Evolutionary conservation across 2,113 vertebrate genomes (phyloP).

Genomic region (Salvelinus sp.): DNA sequence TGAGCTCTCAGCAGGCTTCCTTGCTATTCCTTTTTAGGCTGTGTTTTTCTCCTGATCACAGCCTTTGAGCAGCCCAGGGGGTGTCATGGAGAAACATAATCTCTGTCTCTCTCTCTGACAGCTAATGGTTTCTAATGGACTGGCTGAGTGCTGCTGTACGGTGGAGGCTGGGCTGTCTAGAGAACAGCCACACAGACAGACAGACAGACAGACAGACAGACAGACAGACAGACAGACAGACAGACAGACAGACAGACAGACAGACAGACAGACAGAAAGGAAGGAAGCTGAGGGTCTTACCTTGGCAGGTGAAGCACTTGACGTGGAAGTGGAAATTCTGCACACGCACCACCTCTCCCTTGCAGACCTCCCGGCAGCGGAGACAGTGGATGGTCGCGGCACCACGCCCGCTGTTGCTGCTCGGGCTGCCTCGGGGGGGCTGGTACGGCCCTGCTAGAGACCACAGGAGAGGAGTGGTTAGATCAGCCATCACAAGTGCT

Average conservation of each 20-base stretch:
- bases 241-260: neutral
- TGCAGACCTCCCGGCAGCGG: conserved; percentile 82
- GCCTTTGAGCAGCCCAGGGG: neutral
- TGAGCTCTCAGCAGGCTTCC: neutral
- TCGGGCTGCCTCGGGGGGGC: conserved; percentile 67
- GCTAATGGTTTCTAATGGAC: neutral
- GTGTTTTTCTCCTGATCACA: neutral
- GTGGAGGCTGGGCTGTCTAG: neutral
- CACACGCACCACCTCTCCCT: conserved; percentile 87
- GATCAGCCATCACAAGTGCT: neutral
- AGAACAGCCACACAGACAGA: neutral
- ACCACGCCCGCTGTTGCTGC: conserved; percentile 26
- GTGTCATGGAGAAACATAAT: neutral
- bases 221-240: neutral
- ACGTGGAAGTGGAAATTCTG: conserved; percentile 89
- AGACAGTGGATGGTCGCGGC: conserved; percentile 81
- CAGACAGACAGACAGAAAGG: neutral
- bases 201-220: neutral
- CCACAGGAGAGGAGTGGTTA: neutral
- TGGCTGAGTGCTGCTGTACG: neutral
- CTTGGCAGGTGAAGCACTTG: conserved; percentile 90
- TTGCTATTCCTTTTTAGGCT: neutral
- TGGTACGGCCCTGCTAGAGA: conserved; percentile 80
- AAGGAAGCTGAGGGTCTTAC: conserved; percentile 59
- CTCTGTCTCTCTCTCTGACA: neutral